Evolutionary conservation across 92 coral and sea anemone species (phyloP).

Genomic region (Heliopora coerulea): DNA sequence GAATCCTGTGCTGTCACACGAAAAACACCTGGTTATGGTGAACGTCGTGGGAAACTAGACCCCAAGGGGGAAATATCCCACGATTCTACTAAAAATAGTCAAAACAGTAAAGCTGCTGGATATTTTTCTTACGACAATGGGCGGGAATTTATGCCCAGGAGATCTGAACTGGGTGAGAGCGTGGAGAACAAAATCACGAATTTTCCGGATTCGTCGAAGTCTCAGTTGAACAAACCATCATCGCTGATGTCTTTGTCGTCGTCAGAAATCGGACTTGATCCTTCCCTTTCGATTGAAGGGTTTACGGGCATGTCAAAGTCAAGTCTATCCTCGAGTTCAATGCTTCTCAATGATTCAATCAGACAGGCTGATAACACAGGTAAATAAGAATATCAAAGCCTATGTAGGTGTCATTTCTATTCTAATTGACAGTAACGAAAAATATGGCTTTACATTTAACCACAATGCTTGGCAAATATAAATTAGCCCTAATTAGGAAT

Average conservation of each 20-base stretch:
- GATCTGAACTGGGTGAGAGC: not conserved
- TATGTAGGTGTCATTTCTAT: too few species aligned
- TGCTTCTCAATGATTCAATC: not conserved
- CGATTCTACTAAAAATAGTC: not conserved
- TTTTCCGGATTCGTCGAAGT: not conserved
- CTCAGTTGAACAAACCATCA: not conserved
- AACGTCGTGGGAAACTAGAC: not conserved
- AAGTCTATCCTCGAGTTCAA: not conserved
- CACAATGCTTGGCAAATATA: too few species aligned
- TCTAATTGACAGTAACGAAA: too few species aligned
- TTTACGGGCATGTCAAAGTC: not conserved
- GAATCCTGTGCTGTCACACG: not conserved
- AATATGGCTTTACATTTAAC: too few species aligned
- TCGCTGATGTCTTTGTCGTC: not conserved
- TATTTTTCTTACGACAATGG: not conserved
- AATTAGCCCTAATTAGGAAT: too few species aligned
- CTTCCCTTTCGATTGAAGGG: not conserved
- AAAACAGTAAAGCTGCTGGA: not conserved
- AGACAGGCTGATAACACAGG: constrained; percentile 29
- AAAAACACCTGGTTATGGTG: not conserved
- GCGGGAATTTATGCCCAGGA: not conserved
- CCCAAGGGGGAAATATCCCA: not conserved
- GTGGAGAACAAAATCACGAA: not conserved
- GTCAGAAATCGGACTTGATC: not conserved
- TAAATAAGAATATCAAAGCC: too few species aligned